Conservation (phyloP, 2,113 vertebrate genomes). For the Dascyllus trimaculatus region DNA sequence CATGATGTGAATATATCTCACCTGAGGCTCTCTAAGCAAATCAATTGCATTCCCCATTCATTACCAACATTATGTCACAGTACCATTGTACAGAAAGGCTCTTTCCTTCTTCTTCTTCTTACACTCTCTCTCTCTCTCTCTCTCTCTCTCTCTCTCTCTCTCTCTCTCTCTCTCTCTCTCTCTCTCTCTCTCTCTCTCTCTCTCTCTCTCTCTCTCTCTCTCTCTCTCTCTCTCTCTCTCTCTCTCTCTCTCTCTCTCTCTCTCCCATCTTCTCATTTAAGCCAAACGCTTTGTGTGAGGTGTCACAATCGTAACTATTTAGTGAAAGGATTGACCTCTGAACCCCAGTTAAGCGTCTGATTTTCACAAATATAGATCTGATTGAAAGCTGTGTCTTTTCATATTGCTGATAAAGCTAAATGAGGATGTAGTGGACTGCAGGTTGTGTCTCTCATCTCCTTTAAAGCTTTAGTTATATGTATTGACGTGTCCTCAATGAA, state of each 20-base stretch:
- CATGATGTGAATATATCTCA: too few relatives aligned
- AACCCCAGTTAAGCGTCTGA: slow-evolving; percentile 3
- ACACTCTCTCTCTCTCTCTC: background rate
- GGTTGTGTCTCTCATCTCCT: background rate
- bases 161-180: background rate
- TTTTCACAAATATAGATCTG: slow-evolving; percentile 9
- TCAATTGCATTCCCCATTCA: background rate
- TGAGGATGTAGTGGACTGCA: background rate
- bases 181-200: background rate
- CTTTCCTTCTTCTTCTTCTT: background rate
- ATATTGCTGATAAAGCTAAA: background rate
- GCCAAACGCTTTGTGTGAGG: slow-evolving; percentile 1
- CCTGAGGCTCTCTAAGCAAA: background rate
- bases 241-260: background rate
- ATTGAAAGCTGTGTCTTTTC: background rate
- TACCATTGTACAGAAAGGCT: background rate
- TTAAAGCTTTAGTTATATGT: too few relatives aligned
- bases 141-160: background rate
- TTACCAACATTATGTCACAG: background rate
- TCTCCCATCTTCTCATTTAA: background rate
- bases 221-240: too few relatives aligned
- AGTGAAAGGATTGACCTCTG: slow-evolving; percentile 8
- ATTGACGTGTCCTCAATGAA: too few relatives aligned
- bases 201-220: background rate
- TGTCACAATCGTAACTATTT: background rate